Evolutionary conservation across 2,888 invertebrate genomes (phyloP), one percentile per base, ranked within the genome.

Genomic region (Catonia carolina): DNA sequence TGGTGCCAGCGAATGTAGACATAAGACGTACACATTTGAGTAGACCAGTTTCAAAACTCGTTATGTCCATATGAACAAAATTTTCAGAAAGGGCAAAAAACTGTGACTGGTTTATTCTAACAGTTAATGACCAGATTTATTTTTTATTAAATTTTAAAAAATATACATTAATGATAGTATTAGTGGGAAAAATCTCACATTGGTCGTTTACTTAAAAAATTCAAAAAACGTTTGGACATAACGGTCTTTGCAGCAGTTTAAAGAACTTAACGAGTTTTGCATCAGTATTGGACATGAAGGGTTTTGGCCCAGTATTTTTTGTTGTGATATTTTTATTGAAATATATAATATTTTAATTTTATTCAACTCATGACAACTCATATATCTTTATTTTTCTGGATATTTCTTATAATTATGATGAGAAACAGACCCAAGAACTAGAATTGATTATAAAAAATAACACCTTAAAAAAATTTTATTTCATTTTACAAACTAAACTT

Each of bases 1-100:
- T 61, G 64, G 66, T 65, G 10, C 61, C 69, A 31, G 64, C 64
- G 62, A 59, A 68, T 7, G 66, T 63, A 50, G 68, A 69, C 1
- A 67, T 56, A 17, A 69, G 55, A 7, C 65, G 64, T 2, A 70
- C 69, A 36, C n/a, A n/a, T n/a, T n/a, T n/a, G n/a, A 48, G 12
- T 50, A 35, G 15, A 10, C 36, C 33, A 50, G 27, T 8, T 35
- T 2, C 22, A 35, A 35, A 50, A 42, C 42, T 42, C 20, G 42
- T 17, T 42, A 42, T 15, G 42, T 42, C 42, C 20, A 3, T 42
- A 18, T 8, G 18, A 42, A 42, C 42, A 42, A 42, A 42, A 17
- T 42, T 42, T 42, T 17, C 42, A 42, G 42, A 15, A 42, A 42
- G 5, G 4, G 5, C 5, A 42, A 42, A 42, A 15, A 42, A 42